phyloP scores from a whole-genome alignment of 2,797 vertebrate genomes.

The Sebastes ruberrimus region DNA sequence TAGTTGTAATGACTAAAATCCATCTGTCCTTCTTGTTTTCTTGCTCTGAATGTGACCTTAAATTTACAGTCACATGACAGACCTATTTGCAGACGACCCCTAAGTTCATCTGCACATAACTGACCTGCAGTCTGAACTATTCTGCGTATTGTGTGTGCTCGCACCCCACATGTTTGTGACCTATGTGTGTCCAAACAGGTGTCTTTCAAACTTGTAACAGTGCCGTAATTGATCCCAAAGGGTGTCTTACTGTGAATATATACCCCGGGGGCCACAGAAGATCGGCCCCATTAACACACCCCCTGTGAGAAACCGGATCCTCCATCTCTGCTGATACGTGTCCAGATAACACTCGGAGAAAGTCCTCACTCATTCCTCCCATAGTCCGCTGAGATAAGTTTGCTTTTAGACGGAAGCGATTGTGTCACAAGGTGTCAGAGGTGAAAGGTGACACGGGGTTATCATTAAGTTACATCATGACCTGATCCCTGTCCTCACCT shows the following conservation, averaged over 20 bases:
- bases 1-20: too few species aligned
- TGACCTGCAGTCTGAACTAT: background rate
- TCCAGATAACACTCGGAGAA: slow-evolving; percentile 57
- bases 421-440: slow-evolving; percentile 63
- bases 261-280: slow-evolving; percentile 46
- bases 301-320: slow-evolving; percentile 52
- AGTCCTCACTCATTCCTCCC: slow-evolving; percentile 37
- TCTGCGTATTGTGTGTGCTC: background rate
- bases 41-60: background rate
- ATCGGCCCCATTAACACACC: slow-evolving; percentile 55
- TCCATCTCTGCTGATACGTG: slow-evolving; percentile 47
- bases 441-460: slow-evolving; percentile 70
- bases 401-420: slow-evolving; percentile 65
- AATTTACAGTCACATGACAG: background rate
- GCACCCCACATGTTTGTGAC: background rate
- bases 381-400: slow-evolving; percentile 46
- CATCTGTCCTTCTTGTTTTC: background rate
- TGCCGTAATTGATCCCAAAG: slow-evolving; percentile 50
- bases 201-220: slow-evolving; percentile 30
- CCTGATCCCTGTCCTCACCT: slow-evolving; percentile 56
- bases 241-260: slow-evolving; percentile 37
- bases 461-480: slow-evolving; percentile 61
- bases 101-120: slow-evolving; percentile 22
- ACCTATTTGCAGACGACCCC: slow-evolving; percentile 1
- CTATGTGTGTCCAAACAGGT: slow-evolving; percentile 47